Conservation (phyloP, 92 coral and sea anemone genomes). For the Metridium senile region DNA sequence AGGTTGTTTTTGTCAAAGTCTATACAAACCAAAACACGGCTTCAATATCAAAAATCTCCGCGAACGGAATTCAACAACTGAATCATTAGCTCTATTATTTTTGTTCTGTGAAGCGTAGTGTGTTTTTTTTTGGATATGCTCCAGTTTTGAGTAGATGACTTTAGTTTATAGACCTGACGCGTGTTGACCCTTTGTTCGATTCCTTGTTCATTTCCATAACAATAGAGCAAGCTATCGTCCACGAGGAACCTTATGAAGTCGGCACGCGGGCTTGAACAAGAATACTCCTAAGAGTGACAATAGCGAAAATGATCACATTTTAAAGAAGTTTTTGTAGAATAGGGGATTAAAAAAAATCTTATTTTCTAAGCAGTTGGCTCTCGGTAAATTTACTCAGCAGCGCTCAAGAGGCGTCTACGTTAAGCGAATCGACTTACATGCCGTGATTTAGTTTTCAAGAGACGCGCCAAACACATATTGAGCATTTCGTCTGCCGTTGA, state of each 20-base stretch:
- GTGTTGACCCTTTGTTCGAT: constrained; percentile 51
- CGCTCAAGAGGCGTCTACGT: constrained; percentile 14
- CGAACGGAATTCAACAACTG: no score
- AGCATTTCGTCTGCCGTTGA: constrained; percentile 16
- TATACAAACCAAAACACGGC: no score
- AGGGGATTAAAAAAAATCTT: constrained; percentile 40
- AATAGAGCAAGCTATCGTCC: constrained; percentile 42
- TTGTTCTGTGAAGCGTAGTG: constrained; percentile 4
- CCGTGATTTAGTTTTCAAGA: constrained; percentile 21
- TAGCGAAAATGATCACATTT: constrained; percentile 39
- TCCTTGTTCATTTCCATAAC: constrained; percentile 78
- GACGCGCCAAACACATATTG: neutral
- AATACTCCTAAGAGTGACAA: constrained; percentile 30
- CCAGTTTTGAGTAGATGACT: constrained; percentile 21
- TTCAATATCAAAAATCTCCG: no score
- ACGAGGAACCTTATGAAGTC: constrained; percentile 36
- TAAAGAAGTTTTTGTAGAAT: constrained; percentile 26
- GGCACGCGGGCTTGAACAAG: constrained; percentile 74
- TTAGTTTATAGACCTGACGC: constrained; percentile 31
- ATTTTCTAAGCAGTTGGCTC: constrained; percentile 32
- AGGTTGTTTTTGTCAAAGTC: no score
- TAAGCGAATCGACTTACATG: constrained; percentile 4
- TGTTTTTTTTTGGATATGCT: constrained; percentile 19
- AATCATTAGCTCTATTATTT: no score
- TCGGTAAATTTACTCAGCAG: constrained; percentile 19